A percentile compares a stretch with the other conserved stretches of the same genome.
Evolutionary conservation across 1,140 invertebrate species (phyloP).

Genomic region (Augochlora pura): DNA sequence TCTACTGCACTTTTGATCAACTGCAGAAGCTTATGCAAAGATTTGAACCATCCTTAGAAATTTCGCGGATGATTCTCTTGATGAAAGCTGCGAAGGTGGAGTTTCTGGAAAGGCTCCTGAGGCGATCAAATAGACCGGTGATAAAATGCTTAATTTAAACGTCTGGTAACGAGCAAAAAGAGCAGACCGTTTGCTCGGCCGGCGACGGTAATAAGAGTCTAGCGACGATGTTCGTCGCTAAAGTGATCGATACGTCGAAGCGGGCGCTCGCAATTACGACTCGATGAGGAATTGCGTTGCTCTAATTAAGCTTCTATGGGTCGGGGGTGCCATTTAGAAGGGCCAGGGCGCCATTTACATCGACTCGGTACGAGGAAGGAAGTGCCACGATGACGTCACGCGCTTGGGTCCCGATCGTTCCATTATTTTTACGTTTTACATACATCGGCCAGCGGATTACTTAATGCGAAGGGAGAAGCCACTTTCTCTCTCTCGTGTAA

Average conservation of each 20-base stretch:
- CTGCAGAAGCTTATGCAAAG: background rate
- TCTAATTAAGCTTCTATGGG: slow-evolving; percentile 23
- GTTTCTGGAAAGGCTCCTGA: background rate
- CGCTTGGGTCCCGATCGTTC: background rate
- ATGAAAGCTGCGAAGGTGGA: background rate
- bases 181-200: background rate
- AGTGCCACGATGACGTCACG: slow-evolving; percentile 27
- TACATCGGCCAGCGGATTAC: slow-evolving; percentile 52
- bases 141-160: slow-evolving; percentile 3
- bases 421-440: slow-evolving; percentile 39
- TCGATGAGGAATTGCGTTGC: background rate
- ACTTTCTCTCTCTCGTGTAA: slow-evolving; percentile 62
- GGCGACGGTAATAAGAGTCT: background rate
- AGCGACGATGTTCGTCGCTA: background rate
- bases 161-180: background rate
- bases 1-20: background rate
- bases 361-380: slow-evolving; percentile 21
- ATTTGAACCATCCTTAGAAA: background rate
- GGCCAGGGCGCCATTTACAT: background rate
- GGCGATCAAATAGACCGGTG: background rate
- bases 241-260: slow-evolving; percentile 24
- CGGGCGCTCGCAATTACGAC: slow-evolving; percentile 24
- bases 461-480: slow-evolving; percentile 54
- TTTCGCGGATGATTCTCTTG: background rate
- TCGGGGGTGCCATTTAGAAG: background rate